Base-by-base conservation (phyloP, 2,113 vertebrate species). In the Ictalurus punctatus region DNA sequence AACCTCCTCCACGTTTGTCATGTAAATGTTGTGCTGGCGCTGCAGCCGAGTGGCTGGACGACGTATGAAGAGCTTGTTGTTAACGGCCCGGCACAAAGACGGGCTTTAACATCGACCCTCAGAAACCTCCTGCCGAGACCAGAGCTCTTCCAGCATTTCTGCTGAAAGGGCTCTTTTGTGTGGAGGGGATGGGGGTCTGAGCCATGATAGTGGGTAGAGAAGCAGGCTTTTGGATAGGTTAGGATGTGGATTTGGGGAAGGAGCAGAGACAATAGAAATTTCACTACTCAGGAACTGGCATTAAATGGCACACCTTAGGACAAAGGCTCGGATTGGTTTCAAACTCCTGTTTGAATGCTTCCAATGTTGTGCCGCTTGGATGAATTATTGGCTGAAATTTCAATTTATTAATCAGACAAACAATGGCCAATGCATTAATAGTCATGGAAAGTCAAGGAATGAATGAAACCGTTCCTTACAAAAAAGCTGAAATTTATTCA, bases 141-240 rank as follows among this genome's bases (percentile, higher is more conserved):
- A 89, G 90, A 89, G 86, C 89, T 93, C 94, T 95, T 95, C 94
- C 95, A 95, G 91, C 92, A 94, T 90, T 93, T 86, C 90, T 93
- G 94, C 90, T 95, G 92, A 95, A 95, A 94, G 93, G 93, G 91
- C 91, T 93, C 93, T 94, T 95, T 96, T 95, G 94, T 96, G 91
- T 86, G 69, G 30, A 73, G 56, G 59, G 90, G 91, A 92, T 63
- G 84, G 90, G 89, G 89, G 89, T 93, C 92, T 93, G 93, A 91
- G 87, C 90, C 91, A 56, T 90, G 91, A 89, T 93, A 48, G 88
- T 71, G 83, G 52, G 84, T 40, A 71, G 82, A 21, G 89, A 80
- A 90, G 81, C 89, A 83, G 90, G 90, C 37, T 83, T 88, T 92
- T 91, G 86, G 91, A 93, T 93, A 76, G 91, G 93, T 76, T 69